Percentiles rank a stretch among this genome's conserved stretches.
phyloP scores from a whole-genome alignment of 2,888 invertebrate species.

The Euproctis similis region DNA sequence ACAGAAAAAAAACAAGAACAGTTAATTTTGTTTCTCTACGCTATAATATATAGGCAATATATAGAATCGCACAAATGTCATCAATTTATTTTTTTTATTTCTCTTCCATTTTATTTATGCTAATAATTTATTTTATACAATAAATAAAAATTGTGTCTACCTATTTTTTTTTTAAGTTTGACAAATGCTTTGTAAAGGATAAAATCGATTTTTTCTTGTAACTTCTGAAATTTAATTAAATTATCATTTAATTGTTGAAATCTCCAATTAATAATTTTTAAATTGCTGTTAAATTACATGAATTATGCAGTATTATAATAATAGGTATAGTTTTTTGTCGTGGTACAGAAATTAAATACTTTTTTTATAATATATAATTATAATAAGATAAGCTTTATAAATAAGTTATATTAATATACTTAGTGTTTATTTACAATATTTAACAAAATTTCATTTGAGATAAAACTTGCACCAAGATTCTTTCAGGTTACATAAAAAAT shows the following conservation, averaged over 20 bases:
- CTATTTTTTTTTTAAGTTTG: conserved; percentile 74
- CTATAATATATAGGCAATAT: too few relatives aligned
- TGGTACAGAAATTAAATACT: conserved; percentile 18
- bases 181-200: conserved; percentile 63
- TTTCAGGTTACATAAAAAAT: too few relatives aligned
- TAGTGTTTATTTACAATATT: conserved; percentile 70
- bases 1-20: conserved; percentile 75
- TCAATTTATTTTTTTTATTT: conserved; percentile 66
- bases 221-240: conserved; percentile 57
- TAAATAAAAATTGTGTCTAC: conserved; percentile 72
- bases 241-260: conserved; percentile 44
- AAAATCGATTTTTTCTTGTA: conserved; percentile 67
- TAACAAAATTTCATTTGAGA: conserved; percentile 42
- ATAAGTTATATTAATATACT: conserved; percentile 35
- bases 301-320: too few relatives aligned
- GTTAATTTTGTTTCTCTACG: conserved; percentile 61
- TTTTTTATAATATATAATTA: too few relatives aligned
- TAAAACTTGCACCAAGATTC: conserved; percentile 53
- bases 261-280: conserved; percentile 38
- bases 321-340: conserved; percentile 40
- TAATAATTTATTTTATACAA: conserved; percentile 70
- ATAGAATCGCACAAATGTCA: conserved; percentile 59
- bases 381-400: conserved; percentile 46
- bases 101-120: conserved; percentile 58
- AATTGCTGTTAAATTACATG: too few relatives aligned